Percentiles rank a stretch among this genome's conserved stretches.
These are phyloP conservation scores for Mus spretus DNA, from an alignment of 2,797 vertebrate species.

Conservation along the genomic window DNA sequence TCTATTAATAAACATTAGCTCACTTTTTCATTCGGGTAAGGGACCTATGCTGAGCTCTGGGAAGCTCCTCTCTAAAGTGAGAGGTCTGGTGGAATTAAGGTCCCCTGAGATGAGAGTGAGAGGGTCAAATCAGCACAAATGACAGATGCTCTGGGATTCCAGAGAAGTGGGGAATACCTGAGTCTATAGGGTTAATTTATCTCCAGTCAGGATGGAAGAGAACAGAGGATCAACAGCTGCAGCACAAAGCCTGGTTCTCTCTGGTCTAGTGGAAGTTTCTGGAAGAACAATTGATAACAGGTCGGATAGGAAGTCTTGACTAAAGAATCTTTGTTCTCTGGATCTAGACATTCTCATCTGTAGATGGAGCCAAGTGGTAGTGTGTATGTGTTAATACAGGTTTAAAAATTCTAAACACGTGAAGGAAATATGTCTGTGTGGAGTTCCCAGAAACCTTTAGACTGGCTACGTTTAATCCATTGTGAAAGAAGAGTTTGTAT, in stretches of 20 bases:
- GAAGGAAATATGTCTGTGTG: not conserved
- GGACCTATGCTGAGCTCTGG: not conserved
- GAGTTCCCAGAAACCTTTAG: not conserved
- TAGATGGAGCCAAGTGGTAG: not conserved
- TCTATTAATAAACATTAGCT: conserved; percentile 27
- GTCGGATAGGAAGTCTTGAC: not conserved
- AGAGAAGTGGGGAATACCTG: not conserved
- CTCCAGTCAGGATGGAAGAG: not conserved
- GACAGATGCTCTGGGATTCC: not conserved
- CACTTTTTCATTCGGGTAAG: not conserved
- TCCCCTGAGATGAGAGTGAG: not conserved
- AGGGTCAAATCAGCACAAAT: not conserved
- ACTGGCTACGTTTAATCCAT: not conserved
- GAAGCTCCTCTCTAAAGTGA: not conserved
- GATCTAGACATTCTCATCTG: not conserved
- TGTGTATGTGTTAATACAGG: not conserved
- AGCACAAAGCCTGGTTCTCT: not conserved
- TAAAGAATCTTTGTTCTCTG: not conserved
- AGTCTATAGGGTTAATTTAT: not conserved
- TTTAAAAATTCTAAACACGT: not conserved
- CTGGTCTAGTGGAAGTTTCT: not conserved
- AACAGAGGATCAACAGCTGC: not conserved
- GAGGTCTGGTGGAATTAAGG: not conserved
- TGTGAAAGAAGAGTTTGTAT: conserved; percentile 10
- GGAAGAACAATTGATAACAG: not conserved